phyloP scores from a whole-genome alignment of 35 echinoderm and acorn worm species.

The Chiridota heheva region DNA sequence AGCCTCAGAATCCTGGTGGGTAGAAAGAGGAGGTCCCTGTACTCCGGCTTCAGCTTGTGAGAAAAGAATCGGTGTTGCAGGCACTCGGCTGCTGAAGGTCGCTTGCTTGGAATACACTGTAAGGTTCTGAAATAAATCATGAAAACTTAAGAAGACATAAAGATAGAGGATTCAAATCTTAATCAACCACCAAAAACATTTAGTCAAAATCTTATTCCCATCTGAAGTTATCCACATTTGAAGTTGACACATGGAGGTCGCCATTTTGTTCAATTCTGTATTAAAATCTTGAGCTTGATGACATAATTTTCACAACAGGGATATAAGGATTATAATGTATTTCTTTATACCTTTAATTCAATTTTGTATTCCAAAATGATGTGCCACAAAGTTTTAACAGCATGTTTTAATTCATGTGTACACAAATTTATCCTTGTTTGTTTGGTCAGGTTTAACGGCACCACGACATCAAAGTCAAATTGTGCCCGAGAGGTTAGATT shows the following conservation, averaged over 20 bases:
- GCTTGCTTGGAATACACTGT: conserved; percentile 62
- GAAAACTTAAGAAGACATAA: not conserved
- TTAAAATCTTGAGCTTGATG: not conserved
- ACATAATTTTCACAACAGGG: too few species aligned
- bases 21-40: conserved; percentile 64
- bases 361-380: too few species aligned
- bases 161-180: not conserved
- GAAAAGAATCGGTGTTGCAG: conserved; percentile 79
- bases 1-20: conserved; percentile 74
- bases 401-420: too few species aligned
- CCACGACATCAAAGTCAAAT: too few species aligned
- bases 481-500: too few species aligned
- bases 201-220: not conserved
- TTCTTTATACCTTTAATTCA: not conserved
- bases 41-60: conserved; percentile 66
- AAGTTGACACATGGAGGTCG: not conserved
- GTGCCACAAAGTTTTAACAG: too few species aligned
- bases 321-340: too few species aligned
- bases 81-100: conserved; percentile 63
- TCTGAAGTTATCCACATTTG: not conserved
- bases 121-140: conserved; percentile 51
- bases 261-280: not conserved
- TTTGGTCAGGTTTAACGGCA: too few species aligned
- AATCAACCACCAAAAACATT: not conserved
- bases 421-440: too few species aligned